Base-by-base conservation (phyloP, 2,888 invertebrate genomes). In the Pollenia griseotomentosa region DNA sequence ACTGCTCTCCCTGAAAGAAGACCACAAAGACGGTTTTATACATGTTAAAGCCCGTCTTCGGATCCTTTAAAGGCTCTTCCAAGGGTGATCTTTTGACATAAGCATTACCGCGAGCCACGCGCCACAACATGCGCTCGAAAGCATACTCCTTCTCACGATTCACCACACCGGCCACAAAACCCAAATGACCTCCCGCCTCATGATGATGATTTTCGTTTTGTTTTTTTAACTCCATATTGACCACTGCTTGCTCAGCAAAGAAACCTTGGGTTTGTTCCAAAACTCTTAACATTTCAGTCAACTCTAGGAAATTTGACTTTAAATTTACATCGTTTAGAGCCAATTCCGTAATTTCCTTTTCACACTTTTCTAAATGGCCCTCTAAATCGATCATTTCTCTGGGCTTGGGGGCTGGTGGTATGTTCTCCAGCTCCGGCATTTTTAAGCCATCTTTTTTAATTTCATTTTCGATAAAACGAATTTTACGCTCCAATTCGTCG, bases 361-460 rank as follows among this genome's bases (percentile, higher is more conserved):
- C 99, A 68, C 98, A 97, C 94, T 99, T 98, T 93, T 99, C 99
- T 92, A 99, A 95, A 90, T 98, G 98, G 1, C 97, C 97, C 96
- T 97, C 93, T 73, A 94, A 91, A 87, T 97, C 97, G 88, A 97
- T 96, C 93, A 97, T 96, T 92, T 97, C 97, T 75, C 96, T 94
- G n/a, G 96, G 96, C 90, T 96, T 96, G 0, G 97, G 97, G 5
- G 96, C 96, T 86, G 96, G 95, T 5, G 97, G 96, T 82, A 94
- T 91, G 80, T 94, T 93, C 10, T 94, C 94, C 19, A 96, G 95
- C 88, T 97, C 97, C 2, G 95, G 94, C 93, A 97, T 95, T 4
- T 95, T 95, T 73, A 98, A 96, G 19, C 94, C 95, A 90, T 97
- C 97, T 93, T 97, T 97, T 90, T 95, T 95, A 66, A 98, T 95